A percentile compares a stretch with the other conserved stretches of the same genome.
These are phyloP conservation scores for Beris chalybata DNA, from an alignment of 2,888 invertebrate genomes.

Conservation along the genomic window DNA sequence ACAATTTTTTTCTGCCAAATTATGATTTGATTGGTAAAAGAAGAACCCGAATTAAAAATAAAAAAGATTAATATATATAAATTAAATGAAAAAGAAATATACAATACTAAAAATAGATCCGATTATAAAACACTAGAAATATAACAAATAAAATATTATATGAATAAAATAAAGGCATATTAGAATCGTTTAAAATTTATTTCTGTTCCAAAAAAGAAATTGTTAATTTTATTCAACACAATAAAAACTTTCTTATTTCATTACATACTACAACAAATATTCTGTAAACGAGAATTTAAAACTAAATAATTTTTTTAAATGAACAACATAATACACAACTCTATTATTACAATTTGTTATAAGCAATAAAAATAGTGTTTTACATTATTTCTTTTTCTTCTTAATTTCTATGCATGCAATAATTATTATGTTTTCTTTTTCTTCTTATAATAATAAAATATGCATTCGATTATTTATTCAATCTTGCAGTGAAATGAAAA, in stretches of 20 bases:
- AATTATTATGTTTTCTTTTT: slow-evolving; percentile 3
- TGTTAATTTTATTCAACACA: neutral
- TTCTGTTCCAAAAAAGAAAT: slow-evolving; percentile 4
- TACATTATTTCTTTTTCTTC: neutral
- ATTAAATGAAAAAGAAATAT: too few relatives aligned
- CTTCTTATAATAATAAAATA: neutral
- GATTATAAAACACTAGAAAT: neutral
- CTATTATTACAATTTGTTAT: slow-evolving; percentile 5
- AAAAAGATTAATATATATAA: too few relatives aligned
- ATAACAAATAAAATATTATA: neutral
- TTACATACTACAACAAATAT: slow-evolving; percentile 16
- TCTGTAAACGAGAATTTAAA: slow-evolving; percentile 17
- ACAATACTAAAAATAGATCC: too few relatives aligned
- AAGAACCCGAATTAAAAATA: too few relatives aligned
- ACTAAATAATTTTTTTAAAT: slow-evolving; percentile 7
- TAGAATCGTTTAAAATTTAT: neutral
- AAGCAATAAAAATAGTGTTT: slow-evolving; percentile 23
- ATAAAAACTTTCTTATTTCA: slow-evolving; percentile 9
- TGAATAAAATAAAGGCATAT: neutral
- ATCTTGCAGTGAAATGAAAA: too few relatives aligned
- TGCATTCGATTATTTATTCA: too few relatives aligned
- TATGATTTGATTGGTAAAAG: too few relatives aligned
- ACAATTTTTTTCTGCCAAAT: too few relatives aligned
- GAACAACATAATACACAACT: slow-evolving; percentile 20
- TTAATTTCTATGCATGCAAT: slow-evolving; percentile 17